Evolutionary conservation across 2,113 vertebrate species (phyloP), one percentile per base, ranked within the genome.

Genomic region (Anas platyrhynchos): DNA sequence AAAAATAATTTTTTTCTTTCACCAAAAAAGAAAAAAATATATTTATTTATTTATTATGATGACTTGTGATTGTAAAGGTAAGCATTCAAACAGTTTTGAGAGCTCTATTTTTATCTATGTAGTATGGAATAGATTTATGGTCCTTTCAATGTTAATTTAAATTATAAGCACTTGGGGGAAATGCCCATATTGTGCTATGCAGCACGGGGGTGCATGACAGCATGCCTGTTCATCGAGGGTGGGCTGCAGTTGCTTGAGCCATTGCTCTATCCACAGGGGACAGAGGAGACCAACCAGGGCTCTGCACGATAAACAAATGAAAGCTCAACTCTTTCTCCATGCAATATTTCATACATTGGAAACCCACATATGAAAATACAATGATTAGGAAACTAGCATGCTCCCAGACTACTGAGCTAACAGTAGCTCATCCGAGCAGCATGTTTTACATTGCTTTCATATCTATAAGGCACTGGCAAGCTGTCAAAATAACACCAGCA

Each of bases 361-460:
- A 94, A 89, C 65, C 50, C 82, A 66, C 20, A 5, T 20, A 48
- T 34, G 46, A 82, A 77, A 56, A 69, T 5, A n/a, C 26, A 69
- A 67, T 26, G 9, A 25, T 83, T 54, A 87, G 46, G 54, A 65
- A 80, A 44, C 31, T 27, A 31, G 27, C 61, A 13, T 59, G 59
- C 36, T 94, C 54, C 61, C 0, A 2, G 52, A 78, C 62, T 90
- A 61, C 55, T 22, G 18, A 87, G 50, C 43, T 84, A 69, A 84
- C 71, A 63, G 84, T 31, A 94, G 85, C 59, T 93, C 38, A 59
- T 86, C 48, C 34, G 74, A 94, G 55, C 41, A 83, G 58, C 20
- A 13, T 34, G 23, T 89, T 96, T 93, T 86, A 82, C 71, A 27
- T 68, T 76, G 72, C 58, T 94, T 88, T 96, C 71, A 50, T 83